Percentiles rank a stretch among this genome's conserved stretches.
phyloP scores from a whole-genome alignment of 2,113 vertebrate genomes.

The Ramphastos sulfuratus region DNA sequence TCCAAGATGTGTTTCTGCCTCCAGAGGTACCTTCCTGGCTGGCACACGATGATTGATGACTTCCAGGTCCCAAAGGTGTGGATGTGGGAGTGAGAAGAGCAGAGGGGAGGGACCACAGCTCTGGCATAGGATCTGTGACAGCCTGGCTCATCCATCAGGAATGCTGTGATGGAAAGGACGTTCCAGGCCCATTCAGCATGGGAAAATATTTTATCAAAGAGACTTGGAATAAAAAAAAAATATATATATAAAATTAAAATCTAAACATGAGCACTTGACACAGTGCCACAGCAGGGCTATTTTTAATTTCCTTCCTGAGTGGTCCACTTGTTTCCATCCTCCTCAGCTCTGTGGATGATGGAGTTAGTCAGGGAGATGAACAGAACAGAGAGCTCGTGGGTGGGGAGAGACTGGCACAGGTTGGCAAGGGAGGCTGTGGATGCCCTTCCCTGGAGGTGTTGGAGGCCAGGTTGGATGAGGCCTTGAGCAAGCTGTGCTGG shows the following conservation, averaged over 20 bases:
- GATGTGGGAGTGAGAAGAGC: slow-evolving; percentile 12
- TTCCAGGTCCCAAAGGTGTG: slow-evolving; percentile 36
- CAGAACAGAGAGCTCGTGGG: background rate
- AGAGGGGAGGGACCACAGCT: background rate
- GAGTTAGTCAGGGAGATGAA: slow-evolving; percentile 23
- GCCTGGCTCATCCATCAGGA: background rate
- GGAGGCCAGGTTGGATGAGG: too few species aligned
- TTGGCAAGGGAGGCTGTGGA: too few species aligned
- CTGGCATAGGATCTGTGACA: background rate
- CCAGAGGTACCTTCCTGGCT: background rate
- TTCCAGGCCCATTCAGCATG: slow-evolving; percentile 71
- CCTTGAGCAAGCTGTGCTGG: too few species aligned
- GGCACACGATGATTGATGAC: background rate
- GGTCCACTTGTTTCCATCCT: slow-evolving; percentile 17
- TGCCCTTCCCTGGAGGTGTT: too few species aligned
- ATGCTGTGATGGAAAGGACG: slow-evolving; percentile 3
- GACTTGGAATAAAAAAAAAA: background rate
- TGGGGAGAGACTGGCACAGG: background rate
- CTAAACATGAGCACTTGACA: slow-evolving; percentile 57
- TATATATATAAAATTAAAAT: slow-evolving; percentile 54
- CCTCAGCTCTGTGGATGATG: background rate
- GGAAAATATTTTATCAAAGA: slow-evolving; percentile 81
- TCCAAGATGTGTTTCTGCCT: background rate
- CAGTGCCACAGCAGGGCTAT: slow-evolving; percentile 46
- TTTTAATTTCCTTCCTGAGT: slow-evolving; percentile 59